phyloP scores from a whole-genome alignment of 2,113 vertebrate species.

The Zootoca vivipara region DNA sequence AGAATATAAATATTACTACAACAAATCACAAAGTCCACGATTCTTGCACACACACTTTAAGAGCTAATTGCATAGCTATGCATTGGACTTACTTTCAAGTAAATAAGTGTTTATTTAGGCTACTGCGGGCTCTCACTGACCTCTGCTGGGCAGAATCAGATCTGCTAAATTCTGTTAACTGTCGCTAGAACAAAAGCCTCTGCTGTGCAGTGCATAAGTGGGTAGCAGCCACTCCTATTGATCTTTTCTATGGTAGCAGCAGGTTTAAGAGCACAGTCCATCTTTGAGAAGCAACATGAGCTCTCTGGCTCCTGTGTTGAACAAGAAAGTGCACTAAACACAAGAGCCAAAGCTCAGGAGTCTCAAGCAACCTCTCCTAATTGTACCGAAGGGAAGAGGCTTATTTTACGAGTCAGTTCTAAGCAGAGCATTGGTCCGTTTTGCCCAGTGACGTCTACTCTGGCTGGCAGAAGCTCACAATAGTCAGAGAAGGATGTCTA shows the following conservation, averaged over 20 bases:
- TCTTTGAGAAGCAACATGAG: background rate
- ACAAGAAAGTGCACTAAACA: background rate
- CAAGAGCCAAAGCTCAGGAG: no score
- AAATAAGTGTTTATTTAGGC: background rate
- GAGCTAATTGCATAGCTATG: background rate
- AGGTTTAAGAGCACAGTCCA: background rate
- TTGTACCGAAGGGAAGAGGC: background rate
- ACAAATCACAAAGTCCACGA: no score
- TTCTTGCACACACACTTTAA: background rate
- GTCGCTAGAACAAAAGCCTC: background rate
- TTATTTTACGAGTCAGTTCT: background rate
- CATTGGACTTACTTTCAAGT: background rate
- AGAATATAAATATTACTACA: no score
- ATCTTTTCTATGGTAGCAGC: background rate
- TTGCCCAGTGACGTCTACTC: background rate
- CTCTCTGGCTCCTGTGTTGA: background rate
- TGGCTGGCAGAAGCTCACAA: background rate
- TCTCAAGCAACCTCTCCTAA: background rate
- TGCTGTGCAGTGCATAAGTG: no score
- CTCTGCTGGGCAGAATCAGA: background rate
- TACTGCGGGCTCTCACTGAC: background rate
- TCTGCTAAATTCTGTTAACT: background rate
- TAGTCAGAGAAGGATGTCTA: no score
- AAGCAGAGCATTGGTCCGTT: background rate
- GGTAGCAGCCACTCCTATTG: background rate